phyloP scores from a whole-genome alignment of 2,888 invertebrate species.

The Dusona sp. region DNA sequence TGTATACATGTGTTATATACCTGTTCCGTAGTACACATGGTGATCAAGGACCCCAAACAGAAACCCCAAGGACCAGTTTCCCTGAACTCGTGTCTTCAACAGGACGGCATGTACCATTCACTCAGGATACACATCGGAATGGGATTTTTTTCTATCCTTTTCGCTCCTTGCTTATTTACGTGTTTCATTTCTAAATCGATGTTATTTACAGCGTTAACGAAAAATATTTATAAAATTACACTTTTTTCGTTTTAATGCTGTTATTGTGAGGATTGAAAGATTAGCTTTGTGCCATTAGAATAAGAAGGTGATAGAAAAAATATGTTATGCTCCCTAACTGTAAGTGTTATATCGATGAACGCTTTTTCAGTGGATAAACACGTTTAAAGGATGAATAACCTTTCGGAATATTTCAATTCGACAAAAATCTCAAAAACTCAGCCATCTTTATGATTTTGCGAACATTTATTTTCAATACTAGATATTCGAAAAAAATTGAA shows the following conservation, averaged over 20 bases:
- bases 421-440: no score
- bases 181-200: neutral
- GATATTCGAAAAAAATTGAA: no score
- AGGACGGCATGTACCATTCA: neutral
- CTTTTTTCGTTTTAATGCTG: neutral
- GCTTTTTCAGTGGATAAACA: no score
- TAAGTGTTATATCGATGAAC: no score
- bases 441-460: no score
- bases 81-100: conserved; percentile 28
- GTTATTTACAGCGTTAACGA: neutral
- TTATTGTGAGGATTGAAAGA: neutral
- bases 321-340: no score
- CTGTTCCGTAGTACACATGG: conserved; percentile 40
- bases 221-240: neutral
- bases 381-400: no score
- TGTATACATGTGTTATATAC: conserved; percentile 30
- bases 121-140: neutral
- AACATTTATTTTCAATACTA: no score
- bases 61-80: conserved; percentile 56
- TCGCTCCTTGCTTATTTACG: neutral
- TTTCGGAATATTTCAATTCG: no score
- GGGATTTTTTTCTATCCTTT: neutral
- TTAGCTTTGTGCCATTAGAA: no score
- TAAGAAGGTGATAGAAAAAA: no score
- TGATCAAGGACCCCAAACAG: conserved; percentile 34